These are phyloP conservation scores for Platalea minor DNA, from an alignment of 2,797 vertebrate species.

Conservation along the genomic window DNA sequence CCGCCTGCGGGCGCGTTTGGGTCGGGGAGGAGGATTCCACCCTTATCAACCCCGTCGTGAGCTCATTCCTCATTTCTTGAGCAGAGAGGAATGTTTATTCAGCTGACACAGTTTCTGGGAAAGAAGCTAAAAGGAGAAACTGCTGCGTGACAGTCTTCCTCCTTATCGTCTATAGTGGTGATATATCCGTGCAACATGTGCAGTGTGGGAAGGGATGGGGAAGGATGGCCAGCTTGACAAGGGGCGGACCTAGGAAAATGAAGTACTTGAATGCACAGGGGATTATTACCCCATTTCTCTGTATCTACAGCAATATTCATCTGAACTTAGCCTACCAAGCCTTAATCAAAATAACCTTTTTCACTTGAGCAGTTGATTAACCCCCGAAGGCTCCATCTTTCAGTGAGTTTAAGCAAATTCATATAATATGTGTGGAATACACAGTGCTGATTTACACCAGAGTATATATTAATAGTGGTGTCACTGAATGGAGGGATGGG, in stretches of 20 bases:
- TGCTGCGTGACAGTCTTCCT: neutral
- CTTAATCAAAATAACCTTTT: slow-evolving; percentile 37
- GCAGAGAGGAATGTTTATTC: slow-evolving; percentile 48
- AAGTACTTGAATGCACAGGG: neutral
- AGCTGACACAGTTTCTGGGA: slow-evolving; percentile 44
- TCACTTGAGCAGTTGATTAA: neutral
- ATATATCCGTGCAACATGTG: neutral
- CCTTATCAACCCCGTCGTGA: neutral
- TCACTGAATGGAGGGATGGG: neutral
- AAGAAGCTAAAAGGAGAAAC: slow-evolving; percentile 12
- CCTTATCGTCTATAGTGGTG: neutral
- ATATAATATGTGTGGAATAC: neutral
- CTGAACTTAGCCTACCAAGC: neutral
- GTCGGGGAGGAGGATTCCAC: slow-evolving; percentile 16
- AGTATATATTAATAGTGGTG: neutral
- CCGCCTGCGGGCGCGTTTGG: fast-evolving
- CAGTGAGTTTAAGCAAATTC: slow-evolving; percentile 2
- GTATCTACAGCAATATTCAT: neutral
- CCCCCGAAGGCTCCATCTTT: slow-evolving; percentile 36
- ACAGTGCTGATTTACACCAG: slow-evolving; percentile 16
- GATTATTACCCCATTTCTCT: slow-evolving; percentile 4
- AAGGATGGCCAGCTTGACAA: neutral
- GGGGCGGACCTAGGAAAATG: neutral
- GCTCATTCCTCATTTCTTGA: slow-evolving; percentile 44
- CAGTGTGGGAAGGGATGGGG: neutral